These are phyloP conservation scores for Chionoecetes opilio DNA, from an alignment of 1,140 invertebrate genomes.

Conservation along the genomic window DNA sequence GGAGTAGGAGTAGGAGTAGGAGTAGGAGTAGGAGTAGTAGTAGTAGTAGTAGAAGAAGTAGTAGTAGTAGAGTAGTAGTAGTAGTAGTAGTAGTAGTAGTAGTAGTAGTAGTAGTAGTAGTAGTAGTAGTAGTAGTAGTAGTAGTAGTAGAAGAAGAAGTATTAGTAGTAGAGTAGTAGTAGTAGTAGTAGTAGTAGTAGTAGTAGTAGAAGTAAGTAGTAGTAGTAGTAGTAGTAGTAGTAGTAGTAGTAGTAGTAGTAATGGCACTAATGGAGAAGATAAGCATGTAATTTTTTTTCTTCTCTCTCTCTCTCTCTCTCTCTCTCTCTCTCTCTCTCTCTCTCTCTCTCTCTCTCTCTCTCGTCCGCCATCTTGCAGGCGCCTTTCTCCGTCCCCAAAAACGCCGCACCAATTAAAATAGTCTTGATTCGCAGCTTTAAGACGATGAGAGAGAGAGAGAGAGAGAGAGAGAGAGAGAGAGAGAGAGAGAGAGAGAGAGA, in stretches of 20 bases:
- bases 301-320: slow-evolving; percentile 30
- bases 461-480: slow-evolving; percentile 49
- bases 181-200: neutral
- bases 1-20: too few relatives aligned
- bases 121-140: slow-evolving; percentile 12
- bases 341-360: neutral
- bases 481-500: slow-evolving; percentile 42
- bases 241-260: neutral
- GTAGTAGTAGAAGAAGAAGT: neutral
- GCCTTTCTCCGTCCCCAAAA: too few relatives aligned
- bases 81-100: slow-evolving; percentile 11
- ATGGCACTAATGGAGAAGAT: neutral
- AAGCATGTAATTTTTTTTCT: too few relatives aligned
- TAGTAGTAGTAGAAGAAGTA: too few relatives aligned
- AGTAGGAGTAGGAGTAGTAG: too few relatives aligned
- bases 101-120: slow-evolving; percentile 11
- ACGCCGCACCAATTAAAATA: neutral
- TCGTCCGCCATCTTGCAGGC: neutral
- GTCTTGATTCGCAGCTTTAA: slow-evolving; percentile 20
- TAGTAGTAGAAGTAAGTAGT: neutral
- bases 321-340: neutral
- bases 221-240: neutral
- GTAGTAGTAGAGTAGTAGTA: slow-evolving; percentile 11
- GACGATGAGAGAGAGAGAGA: slow-evolving; percentile 47
- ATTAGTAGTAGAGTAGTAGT: neutral